Conservation (phyloP, 2,888 invertebrate species). For the Stegophylla sp. region DNA sequence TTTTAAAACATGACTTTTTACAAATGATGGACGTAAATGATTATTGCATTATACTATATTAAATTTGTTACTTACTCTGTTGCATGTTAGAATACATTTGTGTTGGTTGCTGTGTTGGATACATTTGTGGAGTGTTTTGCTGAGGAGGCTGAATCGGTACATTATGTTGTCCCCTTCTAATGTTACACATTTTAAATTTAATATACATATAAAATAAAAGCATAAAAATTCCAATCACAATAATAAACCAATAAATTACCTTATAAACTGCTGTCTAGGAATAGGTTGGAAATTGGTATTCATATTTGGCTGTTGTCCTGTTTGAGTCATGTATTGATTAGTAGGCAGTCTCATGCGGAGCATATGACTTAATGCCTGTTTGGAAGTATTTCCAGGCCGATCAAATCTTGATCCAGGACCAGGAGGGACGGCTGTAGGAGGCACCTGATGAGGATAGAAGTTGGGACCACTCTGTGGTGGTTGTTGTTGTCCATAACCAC, state of each 20-base stretch:
- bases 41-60: background rate
- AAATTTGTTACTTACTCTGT: conserved; percentile 61
- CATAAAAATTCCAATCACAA: background rate
- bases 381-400: conserved; percentile 72
- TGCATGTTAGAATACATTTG: conserved; percentile 63
- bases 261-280: conserved; percentile 66
- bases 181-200: background rate
- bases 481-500: conserved; percentile 65
- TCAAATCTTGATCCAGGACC: conserved; percentile 65
- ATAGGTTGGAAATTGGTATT: conserved; percentile 65
- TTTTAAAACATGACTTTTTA: too few species aligned
- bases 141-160: conserved; percentile 65
- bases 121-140: conserved; percentile 59
- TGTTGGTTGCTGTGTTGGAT: conserved; percentile 59
- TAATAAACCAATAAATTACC: conserved; percentile 63
- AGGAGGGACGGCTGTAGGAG: conserved; percentile 60
- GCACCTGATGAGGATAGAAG: conserved; percentile 64
- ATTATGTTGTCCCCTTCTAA: conserved; percentile 62
- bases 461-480: conserved; percentile 65
- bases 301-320: conserved; percentile 63
- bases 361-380: conserved; percentile 87
- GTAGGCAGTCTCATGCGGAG: conserved; percentile 76
- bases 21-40: too few species aligned
- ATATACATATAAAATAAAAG: background rate
- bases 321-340: conserved; percentile 66